Conservation (phyloP, 2,888 invertebrate genomes). For the Cosmia pyralina region DNA sequence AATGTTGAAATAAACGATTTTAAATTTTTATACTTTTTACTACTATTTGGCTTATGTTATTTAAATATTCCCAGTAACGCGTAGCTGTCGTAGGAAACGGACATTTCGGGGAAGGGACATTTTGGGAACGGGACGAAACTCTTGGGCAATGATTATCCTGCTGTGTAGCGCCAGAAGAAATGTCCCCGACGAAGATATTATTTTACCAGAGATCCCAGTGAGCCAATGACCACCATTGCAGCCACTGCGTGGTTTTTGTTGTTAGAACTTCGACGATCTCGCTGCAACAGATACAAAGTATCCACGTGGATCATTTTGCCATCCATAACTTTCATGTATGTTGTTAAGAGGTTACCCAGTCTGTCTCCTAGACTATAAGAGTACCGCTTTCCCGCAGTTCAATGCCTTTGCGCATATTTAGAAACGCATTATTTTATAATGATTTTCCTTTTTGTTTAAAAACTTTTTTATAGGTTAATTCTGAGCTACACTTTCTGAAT, state of each 20-base stretch:
- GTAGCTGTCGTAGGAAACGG: no score
- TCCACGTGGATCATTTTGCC: neutral
- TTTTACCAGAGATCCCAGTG: neutral
- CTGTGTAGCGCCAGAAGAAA: neutral
- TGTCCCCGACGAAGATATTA: neutral
- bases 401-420: constrained; percentile 18
- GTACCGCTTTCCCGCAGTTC: constrained; percentile 32
- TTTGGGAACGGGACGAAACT: neutral
- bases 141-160: neutral
- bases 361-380: neutral
- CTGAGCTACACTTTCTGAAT: constrained; percentile 5
- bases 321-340: neutral
- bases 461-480: constrained; percentile 13
- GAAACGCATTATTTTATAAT: constrained; percentile 29
- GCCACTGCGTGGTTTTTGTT: no score
- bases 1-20: no score
- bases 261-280: neutral
- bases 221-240: no score
- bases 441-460: constrained; percentile 26
- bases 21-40: no score
- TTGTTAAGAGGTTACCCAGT: no score
- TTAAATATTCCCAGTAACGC: no score
- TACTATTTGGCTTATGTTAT: no score
- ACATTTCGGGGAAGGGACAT: no score
- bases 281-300: neutral